Evolutionary conservation across 2,888 invertebrate species (phyloP), one percentile per base, ranked within the genome.

Genomic region (Melanchra persicariae): DNA sequence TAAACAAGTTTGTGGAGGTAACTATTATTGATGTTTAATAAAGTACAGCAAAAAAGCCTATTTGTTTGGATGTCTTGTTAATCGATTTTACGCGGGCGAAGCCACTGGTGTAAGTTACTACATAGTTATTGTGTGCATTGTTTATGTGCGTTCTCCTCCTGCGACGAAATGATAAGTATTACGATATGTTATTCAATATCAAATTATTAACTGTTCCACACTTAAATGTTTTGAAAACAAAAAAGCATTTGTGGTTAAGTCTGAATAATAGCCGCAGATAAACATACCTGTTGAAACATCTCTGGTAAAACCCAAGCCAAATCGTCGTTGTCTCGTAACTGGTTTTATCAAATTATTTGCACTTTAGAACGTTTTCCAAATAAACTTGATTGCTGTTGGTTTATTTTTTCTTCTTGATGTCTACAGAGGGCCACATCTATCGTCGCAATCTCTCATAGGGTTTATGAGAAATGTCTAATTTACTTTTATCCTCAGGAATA

Each of bases 271-370:
- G 24, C 40, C 1, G 8, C 1, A 17, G 15, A 54, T 63, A 45
- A 67, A 68, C 52, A 75, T 55, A 45, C n/a, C n/a, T n/a, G n/a
- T n/a, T n/a, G n/a, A n/a, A n/a, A n/a, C n/a, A 17, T 17, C 6
- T 19, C 52, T 60, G 75, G 69, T 24, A 49, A 74, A 57, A 69
- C 70, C 60, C 60, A 47, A 40, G 17, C 2, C 3, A n/a, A 8
- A 9, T 30, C 19, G 43, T 10, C 62, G 34, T 37, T 40, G 43
- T 19, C 12, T 22, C 37, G 0, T 9, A 65, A 76, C 70, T 37
- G 61, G 77, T 77, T 60, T 51, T 22, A 17, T 30, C 4, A 63
- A 49, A 17, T n/a, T 43, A 17, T n/a, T 43, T n/a, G 26, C 45
- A 26, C 12, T 60, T 64, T 43, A n/a, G 34, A 37, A 52, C 45